Percentiles rank a stretch among this genome's conserved stretches.
These are phyloP conservation scores for Cephus sareptanus DNA, from an alignment of 2,888 invertebrate species.

Conservation along the genomic window DNA sequence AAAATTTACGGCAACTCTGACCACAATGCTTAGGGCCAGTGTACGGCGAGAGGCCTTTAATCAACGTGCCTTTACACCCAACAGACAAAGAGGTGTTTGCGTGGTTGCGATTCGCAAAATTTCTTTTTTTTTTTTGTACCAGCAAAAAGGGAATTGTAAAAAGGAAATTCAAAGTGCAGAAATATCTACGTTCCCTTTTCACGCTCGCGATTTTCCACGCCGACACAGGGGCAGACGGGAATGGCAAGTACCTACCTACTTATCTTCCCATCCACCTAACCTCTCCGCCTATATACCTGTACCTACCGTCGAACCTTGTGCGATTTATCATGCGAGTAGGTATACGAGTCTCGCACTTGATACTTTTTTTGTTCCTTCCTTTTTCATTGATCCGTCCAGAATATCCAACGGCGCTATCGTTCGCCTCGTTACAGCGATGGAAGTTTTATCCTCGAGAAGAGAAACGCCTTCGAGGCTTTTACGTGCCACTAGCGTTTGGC, in stretches of 20 bases:
- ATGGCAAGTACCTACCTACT: background rate
- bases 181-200: background rate
- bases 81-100: background rate
- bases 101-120: background rate
- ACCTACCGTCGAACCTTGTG: background rate
- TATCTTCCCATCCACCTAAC: background rate
- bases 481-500: background rate
- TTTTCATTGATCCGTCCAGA: background rate
- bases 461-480: background rate
- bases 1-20: background rate
- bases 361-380: background rate
- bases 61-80: background rate
- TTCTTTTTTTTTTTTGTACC: background rate
- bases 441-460: background rate
- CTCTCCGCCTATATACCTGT: background rate
- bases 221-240: background rate
- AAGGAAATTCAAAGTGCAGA: background rate
- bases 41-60: background rate
- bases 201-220: background rate
- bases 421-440: background rate
- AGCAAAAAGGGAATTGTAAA: background rate
- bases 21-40: background rate
- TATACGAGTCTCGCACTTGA: background rate
- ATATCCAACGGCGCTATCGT: background rate
- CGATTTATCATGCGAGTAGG: background rate